A percentile compares a stretch with the other conserved stretches of the same genome.
These are phyloP conservation scores for Nerophis lumbriciformis DNA, from an alignment of 2,113 vertebrate species.

Conservation along the genomic window DNA sequence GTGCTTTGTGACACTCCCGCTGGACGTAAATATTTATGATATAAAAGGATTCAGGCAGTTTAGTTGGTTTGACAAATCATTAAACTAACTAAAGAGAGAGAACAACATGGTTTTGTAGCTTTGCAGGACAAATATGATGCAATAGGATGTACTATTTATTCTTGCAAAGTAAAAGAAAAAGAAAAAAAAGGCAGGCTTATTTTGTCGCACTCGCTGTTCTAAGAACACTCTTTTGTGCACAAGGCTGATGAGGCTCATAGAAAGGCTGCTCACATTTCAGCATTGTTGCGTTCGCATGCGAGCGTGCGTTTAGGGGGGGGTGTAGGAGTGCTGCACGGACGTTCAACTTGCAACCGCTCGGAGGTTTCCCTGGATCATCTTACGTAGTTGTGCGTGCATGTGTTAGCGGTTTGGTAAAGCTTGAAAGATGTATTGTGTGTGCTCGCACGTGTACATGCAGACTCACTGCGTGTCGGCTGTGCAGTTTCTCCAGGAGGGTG, in stretches of 20 bases:
- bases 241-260: constrained; percentile 38
- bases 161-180: neutral
- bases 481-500: constrained; percentile 89
- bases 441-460: constrained; percentile 15
- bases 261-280: constrained; percentile 59
- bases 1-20: neutral
- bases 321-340: constrained; percentile 16
- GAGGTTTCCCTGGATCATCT: constrained; percentile 12
- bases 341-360: constrained; percentile 9
- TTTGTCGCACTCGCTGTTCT: constrained; percentile 16
- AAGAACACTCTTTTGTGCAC: constrained; percentile 39
- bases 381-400: constrained; percentile 12
- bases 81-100: neutral
- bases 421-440: constrained; percentile 4
- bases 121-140: neutral
- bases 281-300: constrained; percentile 55
- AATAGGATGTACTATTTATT: neutral
- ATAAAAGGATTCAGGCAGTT: neutral
- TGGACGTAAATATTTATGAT: neutral
- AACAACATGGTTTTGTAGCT: neutral
- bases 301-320: constrained; percentile 14
- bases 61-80: neutral
- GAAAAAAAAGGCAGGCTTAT: constrained; percentile 25
- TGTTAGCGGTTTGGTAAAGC: neutral
- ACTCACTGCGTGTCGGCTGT: constrained; percentile 86